Evolutionary conservation across 2,797 vertebrate genomes (phyloP).

Genomic region (Pseudomugil tenellus): DNA sequence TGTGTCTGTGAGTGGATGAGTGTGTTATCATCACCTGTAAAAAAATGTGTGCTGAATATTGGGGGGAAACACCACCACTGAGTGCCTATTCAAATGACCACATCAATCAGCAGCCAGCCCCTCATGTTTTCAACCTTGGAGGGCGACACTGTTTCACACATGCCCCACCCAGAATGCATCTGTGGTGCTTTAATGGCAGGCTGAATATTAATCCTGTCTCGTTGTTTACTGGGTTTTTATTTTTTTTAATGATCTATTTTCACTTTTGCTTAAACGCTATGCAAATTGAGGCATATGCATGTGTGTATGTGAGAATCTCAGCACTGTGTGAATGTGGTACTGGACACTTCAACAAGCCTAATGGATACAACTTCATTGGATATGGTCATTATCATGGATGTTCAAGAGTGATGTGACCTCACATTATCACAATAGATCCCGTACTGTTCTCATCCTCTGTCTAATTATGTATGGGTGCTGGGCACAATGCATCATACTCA

Average conservation of each 20-base stretch:
- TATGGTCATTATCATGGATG: slow-evolving; percentile 76
- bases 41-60: slow-evolving; percentile 56
- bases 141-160: slow-evolving; percentile 67
- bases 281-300: slow-evolving; percentile 71
- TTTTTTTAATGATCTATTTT: slow-evolving; percentile 67
- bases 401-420: slow-evolving; percentile 79
- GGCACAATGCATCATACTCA: slow-evolving; percentile 51
- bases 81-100: slow-evolving; percentile 80
- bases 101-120: slow-evolving; percentile 68
- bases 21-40: slow-evolving; percentile 58
- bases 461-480: slow-evolving; percentile 70
- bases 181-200: slow-evolving; percentile 68
- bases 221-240: slow-evolving; percentile 59
- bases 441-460: slow-evolving; percentile 68
- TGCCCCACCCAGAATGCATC: slow-evolving; percentile 67
- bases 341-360: slow-evolving; percentile 79
- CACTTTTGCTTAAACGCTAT: slow-evolving; percentile 69
- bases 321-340: slow-evolving; percentile 71
- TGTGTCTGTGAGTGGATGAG: slow-evolving; percentile 47
- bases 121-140: slow-evolving; percentile 66
- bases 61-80: slow-evolving; percentile 58
- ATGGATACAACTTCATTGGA: slow-evolving; percentile 81
- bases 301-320: slow-evolving; percentile 62
- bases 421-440: slow-evolving; percentile 79
- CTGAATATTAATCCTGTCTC: slow-evolving; percentile 71